Evolutionary conservation across 2,888 invertebrate genomes (phyloP), one percentile per base, ranked within the genome.

Genomic region (Volucella inanis): DNA sequence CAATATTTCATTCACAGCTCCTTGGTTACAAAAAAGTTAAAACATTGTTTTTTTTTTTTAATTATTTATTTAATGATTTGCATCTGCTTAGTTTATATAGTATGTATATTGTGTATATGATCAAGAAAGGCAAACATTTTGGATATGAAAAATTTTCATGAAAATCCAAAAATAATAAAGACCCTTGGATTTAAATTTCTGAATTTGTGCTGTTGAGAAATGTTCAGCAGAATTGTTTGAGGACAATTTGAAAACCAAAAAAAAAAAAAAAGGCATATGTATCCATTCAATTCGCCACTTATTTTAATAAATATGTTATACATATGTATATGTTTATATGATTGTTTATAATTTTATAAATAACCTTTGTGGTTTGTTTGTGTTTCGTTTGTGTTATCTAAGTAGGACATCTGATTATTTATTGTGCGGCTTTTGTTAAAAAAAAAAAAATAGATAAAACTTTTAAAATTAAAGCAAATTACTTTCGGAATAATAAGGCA

Each of bases 1-100:
- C 90, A 90, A 90, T 90, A 90, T 90, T 89, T 91, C 90, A 89
- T 91, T 92, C 92, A 92, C 92, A 92, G 92, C 92, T 91, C 92
- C 91, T 90, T 90, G 90, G 91, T 92, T 91, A 91, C 90, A 90
- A 90, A 87, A 74, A 85, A 84, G 81, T 87, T 76, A 62, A 87
- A 87, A 81, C 68, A 83, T 6, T 31, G 4, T 65, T 83, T 80
- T 81, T 22, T 22, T 22, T 22, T 22, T 22, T 45, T 72, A 72
- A 65, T 22, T 54, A 68, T 83, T 57, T 45, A 71, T 81, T 86
- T 75, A 72, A 72, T 78, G 70, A 75, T 83, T 81, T 81, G 59
- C 74, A 59, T 12, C 75, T 54, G 68, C 64, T 79, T 78, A 77
- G 82, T 87, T 79, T 39, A 76, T 79, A 78, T 81, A 81, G 65